A percentile compares a stretch with the other conserved stretches of the same genome.
phyloP scores from a whole-genome alignment of 2,888 invertebrate genomes.

The Argyresthia goedartella region DNA sequence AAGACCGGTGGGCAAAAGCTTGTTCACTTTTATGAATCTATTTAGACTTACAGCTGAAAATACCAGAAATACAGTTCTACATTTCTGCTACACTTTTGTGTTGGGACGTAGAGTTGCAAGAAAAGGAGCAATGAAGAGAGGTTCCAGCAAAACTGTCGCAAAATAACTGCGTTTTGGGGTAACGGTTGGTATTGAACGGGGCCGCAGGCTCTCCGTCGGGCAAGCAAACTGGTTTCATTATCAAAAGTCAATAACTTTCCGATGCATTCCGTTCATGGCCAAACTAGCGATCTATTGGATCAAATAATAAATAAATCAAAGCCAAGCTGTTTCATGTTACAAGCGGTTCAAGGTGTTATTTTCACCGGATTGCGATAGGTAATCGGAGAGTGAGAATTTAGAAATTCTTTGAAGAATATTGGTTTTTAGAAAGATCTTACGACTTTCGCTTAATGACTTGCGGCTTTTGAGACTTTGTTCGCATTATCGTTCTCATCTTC shows the following conservation, averaged over 20 bases:
- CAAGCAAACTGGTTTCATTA: conserved; percentile 65
- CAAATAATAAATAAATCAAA: conserved; percentile 35
- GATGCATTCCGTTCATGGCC: conserved; percentile 63
- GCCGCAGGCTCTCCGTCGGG: conserved; percentile 60
- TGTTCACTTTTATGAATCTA: not conserved
- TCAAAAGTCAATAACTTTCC: conserved; percentile 71
- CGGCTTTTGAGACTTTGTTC: not conserved
- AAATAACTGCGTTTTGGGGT: conserved; percentile 22
- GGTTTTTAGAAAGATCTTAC: not conserved
- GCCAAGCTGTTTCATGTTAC: conserved; percentile 10
- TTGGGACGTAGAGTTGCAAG: conserved; percentile 9
- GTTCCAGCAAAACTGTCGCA: conserved; percentile 20
- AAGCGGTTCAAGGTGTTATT: conserved; percentile 11
- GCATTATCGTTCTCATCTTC: not conserved
- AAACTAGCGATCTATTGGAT: conserved; percentile 28
- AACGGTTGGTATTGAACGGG: conserved; percentile 57
- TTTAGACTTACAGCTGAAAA: not conserved
- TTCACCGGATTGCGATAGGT: not conserved
- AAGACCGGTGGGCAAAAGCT: not conserved
- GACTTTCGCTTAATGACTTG: not conserved
- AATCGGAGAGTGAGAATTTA: not conserved
- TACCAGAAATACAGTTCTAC: not conserved
- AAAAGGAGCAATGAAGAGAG: conserved; percentile 35
- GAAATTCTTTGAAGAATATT: too few relatives aligned
- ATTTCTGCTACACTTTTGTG: not conserved